Conservation (phyloP, 1,140 invertebrate species). For the Brachionus rotundiformis region DNA sequence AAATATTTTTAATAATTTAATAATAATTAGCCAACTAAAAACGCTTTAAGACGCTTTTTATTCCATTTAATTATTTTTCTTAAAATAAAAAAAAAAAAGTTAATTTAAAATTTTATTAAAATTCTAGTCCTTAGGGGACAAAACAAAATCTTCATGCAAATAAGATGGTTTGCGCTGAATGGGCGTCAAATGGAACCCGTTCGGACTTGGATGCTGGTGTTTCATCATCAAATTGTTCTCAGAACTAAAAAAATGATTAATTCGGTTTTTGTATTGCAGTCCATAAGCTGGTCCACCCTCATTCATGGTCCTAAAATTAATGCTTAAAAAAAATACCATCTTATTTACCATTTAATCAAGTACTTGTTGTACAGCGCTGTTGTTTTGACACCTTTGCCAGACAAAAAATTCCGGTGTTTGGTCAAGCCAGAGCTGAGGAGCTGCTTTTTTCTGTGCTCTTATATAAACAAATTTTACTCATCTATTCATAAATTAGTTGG, state of each 20-base stretch:
- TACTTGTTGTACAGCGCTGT: neutral
- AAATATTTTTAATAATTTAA: neutral
- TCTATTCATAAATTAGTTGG: neutral
- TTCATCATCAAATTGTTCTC: neutral
- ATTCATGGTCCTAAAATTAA: neutral
- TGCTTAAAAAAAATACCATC: neutral
- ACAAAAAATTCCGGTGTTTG: neutral
- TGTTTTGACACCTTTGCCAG: neutral
- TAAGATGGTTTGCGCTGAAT: neutral
- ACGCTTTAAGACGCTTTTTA: conserved; percentile 5
- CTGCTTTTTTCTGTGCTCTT: conserved; percentile 35
- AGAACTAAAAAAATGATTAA: conserved; percentile 9
- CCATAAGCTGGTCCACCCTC: neutral
- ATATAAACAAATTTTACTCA: neutral
- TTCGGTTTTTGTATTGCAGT: neutral
- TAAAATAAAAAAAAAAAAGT: neutral
- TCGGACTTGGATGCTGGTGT: conserved; percentile 1
- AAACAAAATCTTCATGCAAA: conserved; percentile 27
- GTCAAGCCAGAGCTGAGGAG: neutral
- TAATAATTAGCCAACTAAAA: no score
- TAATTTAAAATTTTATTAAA: neutral
- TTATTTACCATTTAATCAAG: no score
- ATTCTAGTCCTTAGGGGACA: conserved; percentile 1
- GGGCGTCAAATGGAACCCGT: neutral
- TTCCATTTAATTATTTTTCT: no score